Conservation (phyloP, 2,888 invertebrate genomes). For the Hyposoter didymator region DNA sequence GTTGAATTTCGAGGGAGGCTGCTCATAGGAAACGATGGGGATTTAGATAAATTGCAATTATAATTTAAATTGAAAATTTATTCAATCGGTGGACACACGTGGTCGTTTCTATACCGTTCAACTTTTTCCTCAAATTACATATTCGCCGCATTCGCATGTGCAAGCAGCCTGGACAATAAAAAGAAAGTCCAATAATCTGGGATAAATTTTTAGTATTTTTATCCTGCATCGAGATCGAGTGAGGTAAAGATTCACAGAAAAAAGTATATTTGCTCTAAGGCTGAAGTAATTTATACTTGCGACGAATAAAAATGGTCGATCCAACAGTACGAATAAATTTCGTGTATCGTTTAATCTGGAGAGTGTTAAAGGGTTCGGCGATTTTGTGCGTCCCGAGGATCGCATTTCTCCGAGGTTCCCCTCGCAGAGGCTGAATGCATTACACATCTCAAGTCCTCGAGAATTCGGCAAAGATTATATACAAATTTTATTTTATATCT, state of each 20-base stretch:
- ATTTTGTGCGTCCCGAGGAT: conserved; percentile 41
- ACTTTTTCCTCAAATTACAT: background rate
- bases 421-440: conserved; percentile 41
- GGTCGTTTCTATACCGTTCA: background rate
- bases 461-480: conserved; percentile 48
- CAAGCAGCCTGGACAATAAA: background rate
- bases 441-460: conserved; percentile 42
- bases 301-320: conserved; percentile 10
- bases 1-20: conserved; percentile 35
- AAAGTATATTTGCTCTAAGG: background rate
- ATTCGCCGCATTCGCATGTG: background rate
- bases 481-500: conserved; percentile 38
- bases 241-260: background rate
- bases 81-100: background rate
- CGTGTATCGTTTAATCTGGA: conserved; percentile 12
- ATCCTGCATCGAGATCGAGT: background rate
- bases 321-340: conserved; percentile 4
- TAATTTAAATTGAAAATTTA: conserved; percentile 35
- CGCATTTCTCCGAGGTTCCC: conserved; percentile 49
- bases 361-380: conserved; percentile 12
- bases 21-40: conserved; percentile 19
- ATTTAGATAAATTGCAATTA: conserved; percentile 27
- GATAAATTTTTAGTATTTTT: background rate
- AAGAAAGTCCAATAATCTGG: background rate
- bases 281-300: background rate